A percentile compares a stretch with the other conserved stretches of the same genome.
Conservation (phyloP, 2,888 invertebrate species). For the Eutolmus rufibarbis region DNA sequence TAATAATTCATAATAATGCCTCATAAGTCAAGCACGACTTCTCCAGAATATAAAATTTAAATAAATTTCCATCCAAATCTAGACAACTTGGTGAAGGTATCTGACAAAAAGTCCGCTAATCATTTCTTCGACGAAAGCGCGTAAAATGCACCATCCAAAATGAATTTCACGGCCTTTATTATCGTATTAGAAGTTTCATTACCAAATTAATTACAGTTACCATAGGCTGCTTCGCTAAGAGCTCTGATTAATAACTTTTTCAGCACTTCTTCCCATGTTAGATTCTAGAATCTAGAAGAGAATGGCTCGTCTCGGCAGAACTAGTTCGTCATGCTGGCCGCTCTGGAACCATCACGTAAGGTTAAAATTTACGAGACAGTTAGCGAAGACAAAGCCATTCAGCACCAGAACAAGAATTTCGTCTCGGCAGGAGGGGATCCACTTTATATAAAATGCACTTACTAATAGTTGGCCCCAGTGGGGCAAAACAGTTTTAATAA, state of each 20-base stretch:
- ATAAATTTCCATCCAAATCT: background rate
- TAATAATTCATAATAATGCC: background rate
- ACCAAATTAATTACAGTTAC: constrained; percentile 36
- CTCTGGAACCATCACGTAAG: background rate
- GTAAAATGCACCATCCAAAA: constrained; percentile 35
- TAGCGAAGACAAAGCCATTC: constrained; percentile 23
- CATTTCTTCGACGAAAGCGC: constrained; percentile 14
- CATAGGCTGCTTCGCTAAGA: constrained; percentile 18
- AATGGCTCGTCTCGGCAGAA: background rate
- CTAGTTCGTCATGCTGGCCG: constrained; percentile 17
- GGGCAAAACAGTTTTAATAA: constrained; percentile 35
- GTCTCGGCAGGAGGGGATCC: constrained; percentile 12
- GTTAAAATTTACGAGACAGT: constrained; percentile 26
- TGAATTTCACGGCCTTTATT: constrained; percentile 40
- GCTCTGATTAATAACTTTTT: constrained; percentile 37
- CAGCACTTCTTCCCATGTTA: constrained; percentile 1
- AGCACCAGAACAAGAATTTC: background rate
- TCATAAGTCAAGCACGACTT: background rate
- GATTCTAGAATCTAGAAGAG: background rate
- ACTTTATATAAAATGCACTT: constrained; percentile 31
- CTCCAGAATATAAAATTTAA: constrained; percentile 5
- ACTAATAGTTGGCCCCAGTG: constrained; percentile 27
- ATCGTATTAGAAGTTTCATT: constrained; percentile 39
- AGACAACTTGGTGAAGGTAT: constrained; percentile 13
- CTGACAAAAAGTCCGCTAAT: constrained; percentile 23